Percentiles rank a stretch among this genome's conserved stretches.
Conservation (phyloP, 2,888 invertebrate species). For the Drosophila subsilvestris region DNA sequence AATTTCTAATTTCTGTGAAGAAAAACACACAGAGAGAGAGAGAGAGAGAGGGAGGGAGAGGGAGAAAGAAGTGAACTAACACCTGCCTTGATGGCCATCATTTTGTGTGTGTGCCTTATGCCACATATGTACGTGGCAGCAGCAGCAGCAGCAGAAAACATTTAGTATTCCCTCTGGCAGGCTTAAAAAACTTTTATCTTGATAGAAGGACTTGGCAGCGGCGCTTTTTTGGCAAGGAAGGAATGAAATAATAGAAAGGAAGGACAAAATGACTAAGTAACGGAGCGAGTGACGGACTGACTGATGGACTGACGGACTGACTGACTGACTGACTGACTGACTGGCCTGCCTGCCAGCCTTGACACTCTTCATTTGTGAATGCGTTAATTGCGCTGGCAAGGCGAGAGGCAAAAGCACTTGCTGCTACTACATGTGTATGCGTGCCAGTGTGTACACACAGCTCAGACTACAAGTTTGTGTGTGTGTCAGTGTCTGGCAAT, state of each 20-base stretch:
- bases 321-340: constrained; percentile 30
- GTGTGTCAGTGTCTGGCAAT: not conserved
- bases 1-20: constrained; percentile 32
- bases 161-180: constrained; percentile 43
- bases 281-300: constrained; percentile 49
- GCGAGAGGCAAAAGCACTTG: constrained; percentile 51
- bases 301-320: constrained; percentile 15
- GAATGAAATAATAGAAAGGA: constrained; percentile 16
- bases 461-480: not conserved
- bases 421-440: not conserved
- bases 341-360: constrained; percentile 57
- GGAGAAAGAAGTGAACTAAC: constrained; percentile 29
- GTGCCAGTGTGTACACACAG: constrained; percentile 41
- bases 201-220: constrained; percentile 45
- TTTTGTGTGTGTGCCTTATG: constrained; percentile 19
- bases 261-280: constrained; percentile 43
- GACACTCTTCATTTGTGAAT: constrained; percentile 80
- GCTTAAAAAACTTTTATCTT: constrained; percentile 44
- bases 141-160: constrained; percentile 7
- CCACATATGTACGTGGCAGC: not conserved
- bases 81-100: constrained; percentile 41
- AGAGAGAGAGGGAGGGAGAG: constrained; percentile 1
- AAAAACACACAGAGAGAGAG: too few relatives aligned
- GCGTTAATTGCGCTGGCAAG: constrained; percentile 75
- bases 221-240: constrained; percentile 21